A percentile compares a stretch with the other conserved stretches of the same genome.
These are phyloP conservation scores for Atethmia centrago DNA, from an alignment of 2,888 invertebrate genomes.

Conservation along the genomic window DNA sequence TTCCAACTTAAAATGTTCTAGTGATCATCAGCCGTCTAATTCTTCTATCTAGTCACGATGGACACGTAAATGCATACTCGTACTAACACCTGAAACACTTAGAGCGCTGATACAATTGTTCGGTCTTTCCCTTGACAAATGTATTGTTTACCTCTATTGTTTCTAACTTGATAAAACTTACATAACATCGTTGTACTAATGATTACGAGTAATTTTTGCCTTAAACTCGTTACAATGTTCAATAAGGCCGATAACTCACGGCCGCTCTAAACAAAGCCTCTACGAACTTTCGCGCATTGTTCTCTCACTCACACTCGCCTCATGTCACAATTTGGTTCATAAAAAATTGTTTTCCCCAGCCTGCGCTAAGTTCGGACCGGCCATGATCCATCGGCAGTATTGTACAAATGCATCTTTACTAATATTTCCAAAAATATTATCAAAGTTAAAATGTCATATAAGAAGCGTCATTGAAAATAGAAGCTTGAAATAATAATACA, in stretches of 20 bases:
- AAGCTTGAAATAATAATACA: too few relatives aligned
- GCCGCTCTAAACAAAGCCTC: too few relatives aligned
- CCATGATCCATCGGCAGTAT: not conserved
- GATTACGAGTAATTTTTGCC: not conserved
- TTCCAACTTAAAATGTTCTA: too few relatives aligned
- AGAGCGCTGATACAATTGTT: conserved; percentile 8
- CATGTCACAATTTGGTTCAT: too few relatives aligned
- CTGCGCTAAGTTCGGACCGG: too few relatives aligned
- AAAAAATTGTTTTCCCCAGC: too few relatives aligned
- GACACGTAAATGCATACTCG: too few relatives aligned
- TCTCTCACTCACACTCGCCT: too few relatives aligned
- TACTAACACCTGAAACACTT: not conserved
- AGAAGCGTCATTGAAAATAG: too few relatives aligned
- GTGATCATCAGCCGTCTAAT: not conserved
- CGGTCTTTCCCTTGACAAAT: not conserved
- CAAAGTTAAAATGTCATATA: too few relatives aligned
- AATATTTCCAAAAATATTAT: not conserved
- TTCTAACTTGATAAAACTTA: conserved; percentile 5
- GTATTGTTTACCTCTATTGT: conserved; percentile 29
- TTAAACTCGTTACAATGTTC: not conserved
- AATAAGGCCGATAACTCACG: too few relatives aligned
- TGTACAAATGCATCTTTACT: not conserved
- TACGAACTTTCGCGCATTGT: too few relatives aligned
- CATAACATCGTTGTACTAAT: not conserved
- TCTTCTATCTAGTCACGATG: not conserved